These are phyloP conservation scores for Caranx ignobilis DNA, from an alignment of 2,113 vertebrate species.

Conservation along the genomic window DNA sequence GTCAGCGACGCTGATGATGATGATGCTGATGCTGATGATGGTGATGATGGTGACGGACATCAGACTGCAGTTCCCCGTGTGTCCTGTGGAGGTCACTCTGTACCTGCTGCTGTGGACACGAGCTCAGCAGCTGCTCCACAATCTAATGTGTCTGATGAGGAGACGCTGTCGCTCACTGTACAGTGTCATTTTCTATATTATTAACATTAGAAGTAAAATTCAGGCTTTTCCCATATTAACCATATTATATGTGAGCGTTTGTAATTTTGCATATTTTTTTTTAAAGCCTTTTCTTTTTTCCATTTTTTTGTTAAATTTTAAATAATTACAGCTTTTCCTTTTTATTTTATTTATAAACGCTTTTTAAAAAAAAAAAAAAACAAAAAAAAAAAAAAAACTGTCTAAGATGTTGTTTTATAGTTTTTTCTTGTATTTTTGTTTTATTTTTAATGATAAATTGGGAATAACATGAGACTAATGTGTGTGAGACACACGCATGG, in stretches of 20 bases:
- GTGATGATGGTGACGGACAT: background rate
- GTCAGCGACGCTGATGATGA: no score
- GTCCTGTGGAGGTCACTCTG: slow-evolving; percentile 75
- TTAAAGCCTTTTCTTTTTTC: background rate
- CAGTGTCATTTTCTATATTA: background rate
- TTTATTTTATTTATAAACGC: background rate
- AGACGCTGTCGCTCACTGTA: slow-evolving; percentile 18
- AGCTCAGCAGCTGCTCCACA: background rate
- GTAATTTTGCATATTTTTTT: background rate
- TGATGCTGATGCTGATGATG: no score
- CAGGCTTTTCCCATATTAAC: background rate
- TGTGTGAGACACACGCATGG: background rate
- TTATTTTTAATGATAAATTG: background rate
- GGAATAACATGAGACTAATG: background rate
- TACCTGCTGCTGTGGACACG: slow-evolving; percentile 49
- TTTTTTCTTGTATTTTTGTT: no score
- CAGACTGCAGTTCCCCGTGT: slow-evolving; percentile 41
- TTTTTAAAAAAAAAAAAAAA: background rate
- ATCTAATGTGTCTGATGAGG: slow-evolving; percentile 19
- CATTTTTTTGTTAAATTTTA: background rate
- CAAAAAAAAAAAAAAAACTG: no score
- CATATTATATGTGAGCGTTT: background rate
- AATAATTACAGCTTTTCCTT: background rate
- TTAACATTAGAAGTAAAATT: background rate
- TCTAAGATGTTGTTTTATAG: no score